Conservation (phyloP, 2,113 vertebrate species). For the Lipophrys pholis region DNA sequence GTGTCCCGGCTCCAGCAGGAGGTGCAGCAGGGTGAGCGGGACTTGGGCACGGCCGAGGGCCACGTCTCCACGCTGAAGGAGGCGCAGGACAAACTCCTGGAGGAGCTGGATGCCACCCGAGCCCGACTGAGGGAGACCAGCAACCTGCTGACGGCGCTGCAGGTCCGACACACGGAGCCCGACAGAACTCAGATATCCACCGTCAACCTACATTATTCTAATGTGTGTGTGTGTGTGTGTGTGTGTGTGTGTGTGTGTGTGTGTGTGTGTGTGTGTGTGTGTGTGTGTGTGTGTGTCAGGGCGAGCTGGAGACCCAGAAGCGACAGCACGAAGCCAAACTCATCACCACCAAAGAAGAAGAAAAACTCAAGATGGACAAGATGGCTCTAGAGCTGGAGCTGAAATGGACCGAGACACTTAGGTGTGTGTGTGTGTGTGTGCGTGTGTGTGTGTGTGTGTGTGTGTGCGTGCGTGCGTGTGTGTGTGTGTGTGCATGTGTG, state of each 20-base stretch:
- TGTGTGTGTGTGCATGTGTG: no score
- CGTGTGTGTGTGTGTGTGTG: conserved; percentile 3
- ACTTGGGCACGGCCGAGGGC: conserved; percentile 89
- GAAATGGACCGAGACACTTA: conserved; percentile 97
- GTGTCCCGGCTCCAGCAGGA: conserved; percentile 89
- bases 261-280: not conserved
- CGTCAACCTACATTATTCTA: no score
- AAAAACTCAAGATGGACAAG: conserved; percentile 92
- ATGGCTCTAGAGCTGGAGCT: conserved; percentile 95
- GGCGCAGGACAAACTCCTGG: conserved; percentile 93
- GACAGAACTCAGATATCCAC: no score
- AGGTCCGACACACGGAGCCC: conserved; percentile 85
- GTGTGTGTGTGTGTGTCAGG: conserved; percentile 76
- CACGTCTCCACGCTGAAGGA: conserved; percentile 93
- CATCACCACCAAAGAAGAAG: conserved; percentile 91
- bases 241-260: no score
- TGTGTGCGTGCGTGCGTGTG: not conserved
- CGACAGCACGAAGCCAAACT: conserved; percentile 91
- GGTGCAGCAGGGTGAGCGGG: conserved; percentile 90
- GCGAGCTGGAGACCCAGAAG: conserved; percentile 91
- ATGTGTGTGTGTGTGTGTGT: no score
- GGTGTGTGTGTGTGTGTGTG: conserved; percentile 73
- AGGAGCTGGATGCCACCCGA: conserved; percentile 92
- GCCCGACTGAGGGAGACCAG: conserved; percentile 91
- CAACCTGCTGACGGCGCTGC: conserved; percentile 90